These are phyloP conservation scores for Drepanosiphum platanoidis DNA, from an alignment of 2,888 invertebrate species.

Conservation along the genomic window DNA sequence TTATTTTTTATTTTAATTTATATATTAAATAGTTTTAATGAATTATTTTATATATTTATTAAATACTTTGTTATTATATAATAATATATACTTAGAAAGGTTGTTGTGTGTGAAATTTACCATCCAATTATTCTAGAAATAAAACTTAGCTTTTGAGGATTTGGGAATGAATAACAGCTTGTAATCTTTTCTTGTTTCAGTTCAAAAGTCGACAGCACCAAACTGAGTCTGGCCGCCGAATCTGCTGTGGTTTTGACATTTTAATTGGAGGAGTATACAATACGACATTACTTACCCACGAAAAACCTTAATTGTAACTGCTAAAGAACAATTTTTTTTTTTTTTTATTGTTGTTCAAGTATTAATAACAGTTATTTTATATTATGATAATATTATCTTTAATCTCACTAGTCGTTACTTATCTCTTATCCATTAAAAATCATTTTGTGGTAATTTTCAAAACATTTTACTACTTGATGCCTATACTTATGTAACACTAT, in stretches of 20 bases:
- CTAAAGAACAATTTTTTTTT: slow-evolving; percentile 19
- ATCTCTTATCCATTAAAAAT: not conserved
- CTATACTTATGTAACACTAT: slow-evolving; percentile 13
- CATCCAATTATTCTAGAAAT: too few relatives aligned
- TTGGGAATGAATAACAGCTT: not conserved
- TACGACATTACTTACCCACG: too few relatives aligned
- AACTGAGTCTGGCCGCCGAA: slow-evolving; percentile 32
- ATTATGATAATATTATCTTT: not conserved
- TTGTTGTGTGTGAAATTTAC: too few relatives aligned
- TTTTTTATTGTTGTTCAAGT: slow-evolving; percentile 29
- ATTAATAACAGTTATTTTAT: slow-evolving; percentile 37
- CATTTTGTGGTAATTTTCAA: not conserved
- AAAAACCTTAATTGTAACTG: not conserved
- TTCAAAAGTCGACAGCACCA: slow-evolving; percentile 20
- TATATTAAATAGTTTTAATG: too few relatives aligned
- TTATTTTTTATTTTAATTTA: too few relatives aligned
- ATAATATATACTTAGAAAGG: too few relatives aligned
- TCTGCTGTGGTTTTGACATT: slow-evolving; percentile 48
- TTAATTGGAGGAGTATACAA: slow-evolving; percentile 4
- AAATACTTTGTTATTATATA: too few relatives aligned
- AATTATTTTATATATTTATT: too few relatives aligned
- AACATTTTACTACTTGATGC: slow-evolving; percentile 37
- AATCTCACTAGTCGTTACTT: slow-evolving; percentile 33
- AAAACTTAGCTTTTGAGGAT: too few relatives aligned
- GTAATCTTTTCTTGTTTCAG: slow-evolving; percentile 18